Base-by-base conservation (phyloP, 1,140 invertebrate species). In the Trissolcus basalis region DNA sequence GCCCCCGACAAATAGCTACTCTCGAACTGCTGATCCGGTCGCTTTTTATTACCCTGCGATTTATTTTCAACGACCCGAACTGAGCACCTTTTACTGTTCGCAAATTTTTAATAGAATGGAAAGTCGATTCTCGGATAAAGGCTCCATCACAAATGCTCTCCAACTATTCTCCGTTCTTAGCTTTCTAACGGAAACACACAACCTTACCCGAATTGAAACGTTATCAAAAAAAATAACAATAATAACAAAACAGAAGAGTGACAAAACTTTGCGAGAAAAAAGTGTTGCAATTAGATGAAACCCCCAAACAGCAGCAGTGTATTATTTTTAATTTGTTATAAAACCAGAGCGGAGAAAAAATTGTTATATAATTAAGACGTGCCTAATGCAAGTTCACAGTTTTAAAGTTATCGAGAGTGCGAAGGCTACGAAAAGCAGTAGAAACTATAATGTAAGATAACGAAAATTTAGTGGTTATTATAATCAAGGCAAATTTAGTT, bases 401-500 rank as follows among this genome's bases (percentile, higher is more conserved):
- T 71, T 71, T 56, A 63, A 58, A 7, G 27, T 35, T 32, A 32
- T 44, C 45, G 45, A 41, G 27, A 19, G 33, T 16, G 32, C 32
- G 41, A 54, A 69, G 65, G 56, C 54, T 54, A 61, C 65, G 65
- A 69, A 69, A 55, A 32, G 43, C 50, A 50, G 68, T 63, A 41
- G 68, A 58, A 71, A 53, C 60, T 48, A 35, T 70, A 70, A 70
- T 70, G 67, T 61, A 49, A 70, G 67, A 70, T 64, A 72, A 72
- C 69, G 69, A 72, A 72, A 72, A 72, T 64, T 33, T 59, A 72
- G 69, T 55, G 54, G 59, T 64, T 72, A 64, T 72, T 64, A 64
- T 63, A 72, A 72, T 72, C 69, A 72, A 64, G 55, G 59, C 48
- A 47, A 64, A 72, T 64, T 63, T 43, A 36, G 51, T 70, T 61